Evolutionary conservation across 2,888 invertebrate species (phyloP).

Genomic region (Gari tellinella): DNA sequence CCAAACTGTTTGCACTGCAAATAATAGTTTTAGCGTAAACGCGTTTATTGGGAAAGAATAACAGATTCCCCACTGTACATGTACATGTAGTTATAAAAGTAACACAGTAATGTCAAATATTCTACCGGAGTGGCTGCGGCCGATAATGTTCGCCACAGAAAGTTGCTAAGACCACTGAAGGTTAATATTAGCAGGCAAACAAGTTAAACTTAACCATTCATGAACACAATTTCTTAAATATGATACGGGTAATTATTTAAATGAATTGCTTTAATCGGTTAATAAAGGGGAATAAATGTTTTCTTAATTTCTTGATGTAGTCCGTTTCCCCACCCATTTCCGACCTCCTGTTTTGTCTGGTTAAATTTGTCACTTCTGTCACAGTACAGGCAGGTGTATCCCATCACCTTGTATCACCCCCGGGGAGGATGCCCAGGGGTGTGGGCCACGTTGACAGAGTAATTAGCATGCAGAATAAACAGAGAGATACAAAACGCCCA

Average conservation of each 20-base stretch:
- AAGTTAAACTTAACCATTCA: background rate
- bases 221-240: conserved; percentile 9
- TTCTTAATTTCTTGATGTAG: conserved; percentile 49
- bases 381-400: conserved; percentile 48
- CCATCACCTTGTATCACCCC: conserved; percentile 24
- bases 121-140: too few species aligned
- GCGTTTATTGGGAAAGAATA: too few species aligned
- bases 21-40: too few species aligned
- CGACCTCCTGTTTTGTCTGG: conserved; percentile 48
- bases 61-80: too few species aligned
- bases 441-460: conserved; percentile 35
- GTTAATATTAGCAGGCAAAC: too few species aligned
- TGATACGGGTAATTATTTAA: conserved; percentile 45
- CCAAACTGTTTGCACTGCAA: too few species aligned
- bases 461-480: conserved; percentile 41
- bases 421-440: conserved; percentile 6
- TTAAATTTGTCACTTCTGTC: conserved; percentile 38
- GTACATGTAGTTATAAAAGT: too few species aligned
- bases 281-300: conserved; percentile 52
- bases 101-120: too few species aligned
- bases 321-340: conserved; percentile 57
- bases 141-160: too few species aligned
- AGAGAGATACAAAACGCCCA: conserved; percentile 4
- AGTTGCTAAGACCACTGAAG: too few species aligned
- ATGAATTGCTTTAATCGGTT: conserved; percentile 43